phyloP scores from a whole-genome alignment of 2,888 invertebrate species.

The Petrolisthes cinctipes region DNA sequence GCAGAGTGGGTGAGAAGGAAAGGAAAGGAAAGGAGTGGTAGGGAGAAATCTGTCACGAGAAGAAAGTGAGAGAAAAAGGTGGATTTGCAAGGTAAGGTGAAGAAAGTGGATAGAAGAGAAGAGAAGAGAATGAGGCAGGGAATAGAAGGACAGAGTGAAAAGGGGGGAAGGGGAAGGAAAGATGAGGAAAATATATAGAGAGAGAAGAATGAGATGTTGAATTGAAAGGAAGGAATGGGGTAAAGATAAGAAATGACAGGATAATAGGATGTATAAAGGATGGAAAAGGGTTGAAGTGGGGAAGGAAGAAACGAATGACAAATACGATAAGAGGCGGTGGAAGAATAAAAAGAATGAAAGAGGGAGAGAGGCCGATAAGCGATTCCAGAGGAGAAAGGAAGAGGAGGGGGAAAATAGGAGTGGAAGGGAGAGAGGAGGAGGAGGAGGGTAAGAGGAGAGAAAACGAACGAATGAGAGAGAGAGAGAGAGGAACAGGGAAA shows the following conservation, averaged over 20 bases:
- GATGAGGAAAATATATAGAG: background rate
- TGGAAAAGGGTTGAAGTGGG: no score
- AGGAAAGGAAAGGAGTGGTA: background rate
- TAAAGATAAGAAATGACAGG: no score
- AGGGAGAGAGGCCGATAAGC: no score
- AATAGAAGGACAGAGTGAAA: no score
- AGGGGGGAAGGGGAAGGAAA: background rate
- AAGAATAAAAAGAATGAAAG: no score
- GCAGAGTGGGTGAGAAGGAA: background rate
- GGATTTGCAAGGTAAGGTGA: background rate
- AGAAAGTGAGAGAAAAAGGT: background rate
- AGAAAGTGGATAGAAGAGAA: background rate
- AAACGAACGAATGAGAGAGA: background rate
- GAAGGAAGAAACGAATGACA: no score
- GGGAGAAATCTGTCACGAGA: background rate
- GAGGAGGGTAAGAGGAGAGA: background rate
- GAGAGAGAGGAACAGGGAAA: background rate
- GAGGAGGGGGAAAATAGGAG: background rate
- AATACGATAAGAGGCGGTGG: no score
- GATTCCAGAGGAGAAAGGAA: no score
- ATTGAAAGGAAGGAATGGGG: no score
- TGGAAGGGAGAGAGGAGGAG: no score
- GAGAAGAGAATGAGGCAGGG: background rate
- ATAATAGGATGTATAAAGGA: no score
- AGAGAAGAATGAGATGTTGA: no score